Conservation (phyloP, 2,888 invertebrate genomes). For the Buathra laborator region DNA sequence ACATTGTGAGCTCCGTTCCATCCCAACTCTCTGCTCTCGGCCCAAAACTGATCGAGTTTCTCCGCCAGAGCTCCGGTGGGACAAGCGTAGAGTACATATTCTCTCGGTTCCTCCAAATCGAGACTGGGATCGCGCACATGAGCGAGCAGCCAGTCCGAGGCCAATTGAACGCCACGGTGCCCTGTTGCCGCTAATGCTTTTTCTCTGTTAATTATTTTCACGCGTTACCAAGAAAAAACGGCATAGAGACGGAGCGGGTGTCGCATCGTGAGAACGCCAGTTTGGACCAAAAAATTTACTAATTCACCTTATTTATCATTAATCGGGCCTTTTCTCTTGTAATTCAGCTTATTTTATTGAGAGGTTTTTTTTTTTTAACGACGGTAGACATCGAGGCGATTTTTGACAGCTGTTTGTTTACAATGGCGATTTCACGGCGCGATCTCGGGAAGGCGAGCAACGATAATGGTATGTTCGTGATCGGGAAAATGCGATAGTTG, state of each 20-base stretch:
- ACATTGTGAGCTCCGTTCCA: conserved; percentile 97
- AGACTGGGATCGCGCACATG: conserved; percentile 94
- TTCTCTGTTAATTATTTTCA: conserved; percentile 87
- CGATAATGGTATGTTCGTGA: background rate
- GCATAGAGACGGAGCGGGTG: too few relatives aligned
- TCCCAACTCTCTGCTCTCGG: conserved; percentile 90
- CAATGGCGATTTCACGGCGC: conserved; percentile 33
- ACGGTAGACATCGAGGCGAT: background rate
- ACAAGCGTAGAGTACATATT: conserved; percentile 95
- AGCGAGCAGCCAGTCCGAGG: conserved; percentile 96
- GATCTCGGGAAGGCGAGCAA: background rate
- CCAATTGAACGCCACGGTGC: conserved; percentile 94
- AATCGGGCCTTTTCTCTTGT: too few relatives aligned
- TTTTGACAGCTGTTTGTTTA: conserved; percentile 80
- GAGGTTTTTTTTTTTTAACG: background rate
- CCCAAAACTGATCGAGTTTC: conserved; percentile 92
- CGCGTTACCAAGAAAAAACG: conserved; percentile 11
- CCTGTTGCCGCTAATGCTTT: conserved; percentile 97
- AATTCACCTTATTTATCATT: too few relatives aligned
- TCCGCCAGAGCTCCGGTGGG: conserved; percentile 92
- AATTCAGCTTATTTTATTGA: background rate
- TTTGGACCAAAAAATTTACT: too few relatives aligned
- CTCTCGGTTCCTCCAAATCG: conserved; percentile 91
- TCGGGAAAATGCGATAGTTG: background rate
- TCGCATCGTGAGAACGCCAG: too few relatives aligned